Percentiles rank a stretch among this genome's conserved stretches.
phyloP scores from a whole-genome alignment of 2,797 vertebrate genomes.

The Danio jaintianensis region DNA sequence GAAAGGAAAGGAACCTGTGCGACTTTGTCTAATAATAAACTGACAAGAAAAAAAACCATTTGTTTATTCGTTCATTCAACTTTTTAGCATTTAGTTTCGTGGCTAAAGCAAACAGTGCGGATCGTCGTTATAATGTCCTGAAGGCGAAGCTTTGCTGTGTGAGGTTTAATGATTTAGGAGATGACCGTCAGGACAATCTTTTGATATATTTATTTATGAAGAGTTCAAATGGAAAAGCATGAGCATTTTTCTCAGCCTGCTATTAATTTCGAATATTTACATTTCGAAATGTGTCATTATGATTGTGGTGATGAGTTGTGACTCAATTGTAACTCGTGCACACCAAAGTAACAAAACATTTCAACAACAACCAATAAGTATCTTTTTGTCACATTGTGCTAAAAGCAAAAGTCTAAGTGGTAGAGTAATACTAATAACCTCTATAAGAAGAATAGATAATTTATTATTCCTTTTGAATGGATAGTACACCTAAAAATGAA shows the following conservation, averaged over 20 bases:
- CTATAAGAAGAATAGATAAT: no score
- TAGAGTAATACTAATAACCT: background rate
- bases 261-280: background rate
- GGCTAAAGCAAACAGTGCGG: background rate
- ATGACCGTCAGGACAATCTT: background rate
- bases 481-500: background rate
- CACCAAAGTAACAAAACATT: background rate
- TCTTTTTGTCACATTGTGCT: background rate
- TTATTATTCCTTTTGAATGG: background rate
- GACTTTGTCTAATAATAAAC: background rate
- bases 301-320: background rate
- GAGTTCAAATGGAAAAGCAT: no score
- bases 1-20: background rate
- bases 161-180: background rate
- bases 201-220: no score
- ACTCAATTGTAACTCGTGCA: background rate
- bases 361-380: no score
- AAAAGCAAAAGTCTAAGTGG: background rate
- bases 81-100: background rate
- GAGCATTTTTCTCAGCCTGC: no score
- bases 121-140: background rate
- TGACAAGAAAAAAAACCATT: background rate
- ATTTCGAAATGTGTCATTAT: background rate
- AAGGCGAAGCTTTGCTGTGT: background rate
- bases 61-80: background rate